Evolutionary conservation across 2,113 vertebrate genomes (phyloP).

Genomic region (Oenanthe oenanthe): DNA sequence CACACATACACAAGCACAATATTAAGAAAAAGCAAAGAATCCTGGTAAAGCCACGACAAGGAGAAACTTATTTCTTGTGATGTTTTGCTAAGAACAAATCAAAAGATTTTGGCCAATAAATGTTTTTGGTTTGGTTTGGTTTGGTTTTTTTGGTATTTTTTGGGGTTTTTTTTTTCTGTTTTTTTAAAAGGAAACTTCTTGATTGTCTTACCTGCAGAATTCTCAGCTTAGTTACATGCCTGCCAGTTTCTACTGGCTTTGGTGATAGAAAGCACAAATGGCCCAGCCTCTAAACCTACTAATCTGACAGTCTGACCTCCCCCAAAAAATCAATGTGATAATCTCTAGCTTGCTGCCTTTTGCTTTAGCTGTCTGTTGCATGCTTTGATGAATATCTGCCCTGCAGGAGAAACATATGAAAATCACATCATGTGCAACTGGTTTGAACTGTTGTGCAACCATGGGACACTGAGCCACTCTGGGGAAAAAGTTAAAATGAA

Average conservation of each 20-base stretch:
- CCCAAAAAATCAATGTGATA: slow-evolving; percentile 66
- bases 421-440: slow-evolving; percentile 64
- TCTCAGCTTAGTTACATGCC: not conserved
- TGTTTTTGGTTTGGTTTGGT: no score
- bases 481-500: slow-evolving; percentile 70
- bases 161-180: not conserved
- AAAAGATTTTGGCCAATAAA: not conserved
- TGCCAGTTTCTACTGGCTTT: not conserved
- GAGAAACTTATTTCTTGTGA: not conserved
- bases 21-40: not conserved
- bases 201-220: slow-evolving; percentile 2
- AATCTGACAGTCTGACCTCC: slow-evolving; percentile 56
- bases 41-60: not conserved
- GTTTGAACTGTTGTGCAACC: slow-evolving; percentile 66
- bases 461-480: slow-evolving; percentile 63
- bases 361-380: slow-evolving; percentile 37
- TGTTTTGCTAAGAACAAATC: not conserved
- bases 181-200: not conserved
- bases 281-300: slow-evolving; percentile 42
- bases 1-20: not conserved
- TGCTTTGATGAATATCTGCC: slow-evolving; percentile 71
- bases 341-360: slow-evolving; percentile 63
- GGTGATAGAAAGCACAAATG: not conserved
- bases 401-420: slow-evolving; percentile 64
- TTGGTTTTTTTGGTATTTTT: no score